These are phyloP conservation scores for Hirtodrosophila cameraria DNA, from an alignment of 2,888 invertebrate species.

Conservation along the genomic window DNA sequence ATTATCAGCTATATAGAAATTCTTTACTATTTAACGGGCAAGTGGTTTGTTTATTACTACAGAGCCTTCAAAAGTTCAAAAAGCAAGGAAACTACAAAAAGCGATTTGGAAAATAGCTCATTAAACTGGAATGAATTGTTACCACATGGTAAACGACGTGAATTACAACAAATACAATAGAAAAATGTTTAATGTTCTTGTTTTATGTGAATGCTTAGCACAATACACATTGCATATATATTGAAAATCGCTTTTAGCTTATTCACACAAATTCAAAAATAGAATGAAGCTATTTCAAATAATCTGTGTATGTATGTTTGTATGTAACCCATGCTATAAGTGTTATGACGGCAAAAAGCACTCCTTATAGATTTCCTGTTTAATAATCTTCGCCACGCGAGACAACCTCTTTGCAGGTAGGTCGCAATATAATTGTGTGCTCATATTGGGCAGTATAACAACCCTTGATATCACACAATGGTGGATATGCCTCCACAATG, in stretches of 20 bases:
- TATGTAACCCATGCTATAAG: slow-evolving; percentile 43
- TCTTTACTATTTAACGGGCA: slow-evolving; percentile 80
- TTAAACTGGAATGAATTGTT: slow-evolving; percentile 58
- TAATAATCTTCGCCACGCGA: slow-evolving; percentile 97
- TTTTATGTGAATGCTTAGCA: slow-evolving; percentile 35
- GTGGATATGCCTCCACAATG: slow-evolving; percentile 99
- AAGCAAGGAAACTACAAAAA: not conserved
- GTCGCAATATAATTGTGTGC: slow-evolving; percentile 98
- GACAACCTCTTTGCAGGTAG: slow-evolving; percentile 99
- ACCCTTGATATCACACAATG: slow-evolving; percentile 97
- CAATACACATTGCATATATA: slow-evolving; percentile 37
- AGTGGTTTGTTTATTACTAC: slow-evolving; percentile 72
- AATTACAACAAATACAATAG: not conserved
- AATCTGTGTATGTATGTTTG: slow-evolving; percentile 44
- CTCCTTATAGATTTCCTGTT: not conserved
- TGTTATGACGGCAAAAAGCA: slow-evolving; percentile 17
- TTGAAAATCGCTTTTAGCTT: slow-evolving; percentile 30
- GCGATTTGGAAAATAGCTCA: not conserved
- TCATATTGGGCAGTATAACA: slow-evolving; percentile 99
- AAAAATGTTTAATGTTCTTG: not conserved
- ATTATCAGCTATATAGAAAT: slow-evolving; percentile 81
- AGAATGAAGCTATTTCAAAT: slow-evolving; percentile 52
- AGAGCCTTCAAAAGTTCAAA: slow-evolving; percentile 21
- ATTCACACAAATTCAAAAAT: slow-evolving; percentile 57
- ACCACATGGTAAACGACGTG: slow-evolving; percentile 10